phyloP scores from a whole-genome alignment of 2,797 vertebrate genomes.

The Gymnothorax reevesii region DNA sequence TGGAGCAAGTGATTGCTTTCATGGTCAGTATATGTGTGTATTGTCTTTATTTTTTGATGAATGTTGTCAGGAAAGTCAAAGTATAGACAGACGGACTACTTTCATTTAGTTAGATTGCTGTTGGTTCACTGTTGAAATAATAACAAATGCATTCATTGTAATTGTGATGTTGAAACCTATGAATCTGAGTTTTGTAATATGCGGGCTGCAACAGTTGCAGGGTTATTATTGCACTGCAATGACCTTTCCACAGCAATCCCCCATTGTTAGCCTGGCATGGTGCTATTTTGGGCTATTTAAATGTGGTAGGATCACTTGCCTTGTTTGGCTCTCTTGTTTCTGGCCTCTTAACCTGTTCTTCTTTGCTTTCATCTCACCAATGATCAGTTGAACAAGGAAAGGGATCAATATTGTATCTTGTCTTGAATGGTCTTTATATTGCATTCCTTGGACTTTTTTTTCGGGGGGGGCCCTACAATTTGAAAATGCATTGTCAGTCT shows the following conservation, averaged over 20 bases:
- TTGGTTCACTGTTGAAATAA: neutral
- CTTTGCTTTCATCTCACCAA: conserved; percentile 12
- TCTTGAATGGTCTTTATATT: neutral
- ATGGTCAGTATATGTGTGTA: too few species aligned
- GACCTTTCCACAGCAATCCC: conserved; percentile 43
- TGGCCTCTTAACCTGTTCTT: conserved; percentile 60
- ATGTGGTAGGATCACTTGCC: conserved; percentile 50
- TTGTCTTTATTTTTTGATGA: too few species aligned
- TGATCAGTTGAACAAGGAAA: neutral
- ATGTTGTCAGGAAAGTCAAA: neutral
- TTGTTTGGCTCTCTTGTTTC: conserved; percentile 51
- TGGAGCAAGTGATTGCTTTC: too few species aligned
- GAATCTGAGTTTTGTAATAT: conserved; percentile 39
- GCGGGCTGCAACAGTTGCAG: conserved; percentile 59
- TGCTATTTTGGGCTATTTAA: conserved; percentile 58
- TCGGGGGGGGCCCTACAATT: neutral
- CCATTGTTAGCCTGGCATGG: conserved; percentile 48
- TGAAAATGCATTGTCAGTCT: neutral
- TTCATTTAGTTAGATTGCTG: neutral
- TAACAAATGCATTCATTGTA: neutral
- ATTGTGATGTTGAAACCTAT: neutral
- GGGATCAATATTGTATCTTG: too few species aligned
- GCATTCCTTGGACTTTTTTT: neutral
- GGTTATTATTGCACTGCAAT: conserved; percentile 33
- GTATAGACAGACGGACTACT: neutral